Conservation (phyloP, 2,797 vertebrate species). For the Chanos chanos region DNA sequence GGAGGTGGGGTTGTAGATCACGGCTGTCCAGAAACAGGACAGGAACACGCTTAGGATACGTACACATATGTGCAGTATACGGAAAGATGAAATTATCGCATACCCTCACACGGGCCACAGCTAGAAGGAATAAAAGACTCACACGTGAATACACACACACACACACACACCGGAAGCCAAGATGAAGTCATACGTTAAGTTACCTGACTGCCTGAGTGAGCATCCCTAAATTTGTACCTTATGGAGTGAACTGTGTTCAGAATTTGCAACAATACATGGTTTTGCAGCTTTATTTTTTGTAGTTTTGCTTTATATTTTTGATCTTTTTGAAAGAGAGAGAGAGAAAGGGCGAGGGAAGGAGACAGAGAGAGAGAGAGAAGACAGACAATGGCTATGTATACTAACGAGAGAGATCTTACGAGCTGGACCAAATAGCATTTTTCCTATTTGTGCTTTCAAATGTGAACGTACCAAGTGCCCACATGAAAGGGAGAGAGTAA, state of each 20-base stretch:
- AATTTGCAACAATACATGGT: conserved; percentile 27
- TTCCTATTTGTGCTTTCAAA: conserved; percentile 25
- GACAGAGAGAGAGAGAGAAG: neutral
- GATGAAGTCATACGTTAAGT: conserved; percentile 48
- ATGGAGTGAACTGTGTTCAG: conserved; percentile 34
- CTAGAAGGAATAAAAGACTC: conserved; percentile 25
- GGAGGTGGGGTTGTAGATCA: conserved; percentile 39
- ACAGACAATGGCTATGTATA: neutral
- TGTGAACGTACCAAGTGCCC: conserved; percentile 42
- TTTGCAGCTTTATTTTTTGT: conserved; percentile 3
- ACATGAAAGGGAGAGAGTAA: conserved; percentile 55
- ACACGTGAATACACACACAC: conserved; percentile 30
- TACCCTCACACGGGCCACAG: neutral
- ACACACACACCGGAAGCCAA: conserved; percentile 29
- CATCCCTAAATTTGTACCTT: conserved; percentile 49
- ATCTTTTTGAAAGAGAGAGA: conserved; percentile 1
- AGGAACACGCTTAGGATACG: conserved; percentile 1
- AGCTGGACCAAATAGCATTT: neutral
- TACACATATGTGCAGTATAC: neutral
- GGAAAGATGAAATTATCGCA: neutral
- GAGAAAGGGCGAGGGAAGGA: neutral
- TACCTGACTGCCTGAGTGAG: conserved; percentile 58
- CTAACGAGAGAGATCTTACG: neutral
- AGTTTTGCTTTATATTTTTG: neutral
- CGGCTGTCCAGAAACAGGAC: conserved; percentile 11